Percentiles rank a stretch among this genome's conserved stretches.
These are phyloP conservation scores for Dolomedes plantarius DNA, from an alignment of 2,888 invertebrate species.

Conservation along the genomic window DNA sequence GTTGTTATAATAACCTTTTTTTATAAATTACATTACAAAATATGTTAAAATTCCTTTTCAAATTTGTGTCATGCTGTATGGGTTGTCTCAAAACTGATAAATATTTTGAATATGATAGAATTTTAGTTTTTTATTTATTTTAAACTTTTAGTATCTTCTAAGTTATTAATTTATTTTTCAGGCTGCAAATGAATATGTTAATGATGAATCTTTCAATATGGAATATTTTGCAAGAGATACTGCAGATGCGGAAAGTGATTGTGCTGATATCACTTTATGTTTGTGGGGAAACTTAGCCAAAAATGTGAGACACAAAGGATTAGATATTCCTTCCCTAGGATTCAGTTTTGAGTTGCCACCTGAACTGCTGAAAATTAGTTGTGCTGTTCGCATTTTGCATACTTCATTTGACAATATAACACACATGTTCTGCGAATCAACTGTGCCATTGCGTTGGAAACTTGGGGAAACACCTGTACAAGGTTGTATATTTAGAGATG, in stretches of 20 bases:
- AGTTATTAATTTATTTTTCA: conserved; percentile 28
- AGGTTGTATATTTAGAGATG: conserved; percentile 3
- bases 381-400: conserved; percentile 61
- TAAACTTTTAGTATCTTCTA: too few species aligned
- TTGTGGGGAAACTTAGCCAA: conserved; percentile 69
- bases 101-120: too few species aligned
- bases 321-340: conserved; percentile 24
- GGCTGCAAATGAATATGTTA: conserved; percentile 48
- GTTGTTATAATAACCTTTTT: too few species aligned
- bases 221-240: conserved; percentile 30
- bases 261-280: conserved; percentile 28
- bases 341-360: conserved; percentile 65
- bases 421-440: conserved; percentile 44
- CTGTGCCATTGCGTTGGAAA: conserved; percentile 28
- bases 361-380: conserved; percentile 41
- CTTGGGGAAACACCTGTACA: conserved; percentile 23
- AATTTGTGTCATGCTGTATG: too few species aligned
- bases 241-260: not conserved
- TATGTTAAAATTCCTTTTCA: too few species aligned
- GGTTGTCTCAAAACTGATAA: too few species aligned
- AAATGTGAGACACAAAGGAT: conserved; percentile 59
- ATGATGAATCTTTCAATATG: conserved; percentile 62
- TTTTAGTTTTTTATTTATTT: too few species aligned
- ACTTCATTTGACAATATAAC: conserved; percentile 53
- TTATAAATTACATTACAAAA: too few species aligned